A percentile compares a stretch with the other conserved stretches of the same genome.
Conservation (phyloP, 2,888 invertebrate species). For the Omphaloscelis lunosa region DNA sequence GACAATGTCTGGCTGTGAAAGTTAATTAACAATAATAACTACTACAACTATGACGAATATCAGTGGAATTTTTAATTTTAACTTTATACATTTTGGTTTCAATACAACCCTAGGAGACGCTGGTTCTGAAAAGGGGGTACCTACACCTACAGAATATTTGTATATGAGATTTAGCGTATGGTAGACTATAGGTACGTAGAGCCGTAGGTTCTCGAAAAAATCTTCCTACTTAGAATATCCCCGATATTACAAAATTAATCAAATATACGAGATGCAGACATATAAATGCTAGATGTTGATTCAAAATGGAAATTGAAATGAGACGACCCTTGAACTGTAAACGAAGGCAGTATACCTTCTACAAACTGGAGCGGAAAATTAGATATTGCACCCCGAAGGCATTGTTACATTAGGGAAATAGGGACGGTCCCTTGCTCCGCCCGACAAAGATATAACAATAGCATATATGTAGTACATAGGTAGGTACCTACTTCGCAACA, state of each 20-base stretch:
- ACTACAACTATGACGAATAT: background rate
- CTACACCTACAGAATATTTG: background rate
- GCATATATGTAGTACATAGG: background rate
- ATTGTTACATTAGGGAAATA: slow-evolving; percentile 40
- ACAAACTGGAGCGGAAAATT: slow-evolving; percentile 47
- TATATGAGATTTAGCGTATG: background rate
- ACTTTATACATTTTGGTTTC: background rate
- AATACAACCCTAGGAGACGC: background rate
- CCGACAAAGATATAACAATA: slow-evolving; percentile 16
- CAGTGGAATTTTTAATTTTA: too few species aligned
- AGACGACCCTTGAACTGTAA: slow-evolving; percentile 21
- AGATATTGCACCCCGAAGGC: slow-evolving; percentile 54
- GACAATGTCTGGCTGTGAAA: background rate
- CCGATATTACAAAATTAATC: background rate
- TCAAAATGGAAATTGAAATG: slow-evolving; percentile 44
- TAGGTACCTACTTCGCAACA: slow-evolving; percentile 3
- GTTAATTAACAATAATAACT: background rate
- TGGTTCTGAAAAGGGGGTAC: background rate
- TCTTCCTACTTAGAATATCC: background rate
- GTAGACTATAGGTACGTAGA: background rate
- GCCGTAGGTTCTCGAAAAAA: background rate
- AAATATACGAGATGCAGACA: slow-evolving; percentile 1
- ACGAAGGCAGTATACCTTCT: background rate
- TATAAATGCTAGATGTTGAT: slow-evolving; percentile 16
- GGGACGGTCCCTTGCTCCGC: slow-evolving; percentile 34